phyloP scores from a whole-genome alignment of 2,888 invertebrate species.

The Brenthis daphne region DNA sequence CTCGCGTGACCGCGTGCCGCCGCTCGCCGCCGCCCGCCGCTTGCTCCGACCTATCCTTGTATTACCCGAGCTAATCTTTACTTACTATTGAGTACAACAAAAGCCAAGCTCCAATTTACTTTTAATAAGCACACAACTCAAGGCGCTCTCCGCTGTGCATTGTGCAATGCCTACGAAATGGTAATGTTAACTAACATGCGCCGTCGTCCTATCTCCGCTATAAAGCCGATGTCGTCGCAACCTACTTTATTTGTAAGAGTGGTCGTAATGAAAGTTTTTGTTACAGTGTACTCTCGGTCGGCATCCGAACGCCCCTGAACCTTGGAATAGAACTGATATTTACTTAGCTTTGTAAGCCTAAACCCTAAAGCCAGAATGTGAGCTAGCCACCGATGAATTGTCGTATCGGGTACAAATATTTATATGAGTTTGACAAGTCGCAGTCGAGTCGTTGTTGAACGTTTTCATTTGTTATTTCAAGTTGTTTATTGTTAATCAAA shows the following conservation, averaged over 20 bases:
- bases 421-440: background rate
- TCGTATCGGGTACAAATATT: background rate
- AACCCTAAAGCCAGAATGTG: background rate
- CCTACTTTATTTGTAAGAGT: constrained; percentile 7
- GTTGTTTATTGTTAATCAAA: constrained; percentile 8
- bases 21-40: constrained; percentile 1
- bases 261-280: constrained; percentile 19
- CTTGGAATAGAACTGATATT: no score
- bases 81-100: constrained; percentile 1
- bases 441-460: background rate
- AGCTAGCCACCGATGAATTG: constrained; percentile 1
- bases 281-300: background rate
- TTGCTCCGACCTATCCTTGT: background rate
- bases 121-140: background rate
- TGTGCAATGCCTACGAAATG: no score
- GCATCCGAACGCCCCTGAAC: no score
- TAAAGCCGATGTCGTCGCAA: background rate
- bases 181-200: no score
- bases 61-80: constrained; percentile 5
- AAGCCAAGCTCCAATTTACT: constrained; percentile 7
- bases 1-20: constrained; percentile 16
- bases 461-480: background rate
- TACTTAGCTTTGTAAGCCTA: no score
- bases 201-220: no score
- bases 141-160: background rate